These are phyloP conservation scores for Brachylomia viminalis DNA, from an alignment of 2,888 invertebrate species.

Conservation along the genomic window DNA sequence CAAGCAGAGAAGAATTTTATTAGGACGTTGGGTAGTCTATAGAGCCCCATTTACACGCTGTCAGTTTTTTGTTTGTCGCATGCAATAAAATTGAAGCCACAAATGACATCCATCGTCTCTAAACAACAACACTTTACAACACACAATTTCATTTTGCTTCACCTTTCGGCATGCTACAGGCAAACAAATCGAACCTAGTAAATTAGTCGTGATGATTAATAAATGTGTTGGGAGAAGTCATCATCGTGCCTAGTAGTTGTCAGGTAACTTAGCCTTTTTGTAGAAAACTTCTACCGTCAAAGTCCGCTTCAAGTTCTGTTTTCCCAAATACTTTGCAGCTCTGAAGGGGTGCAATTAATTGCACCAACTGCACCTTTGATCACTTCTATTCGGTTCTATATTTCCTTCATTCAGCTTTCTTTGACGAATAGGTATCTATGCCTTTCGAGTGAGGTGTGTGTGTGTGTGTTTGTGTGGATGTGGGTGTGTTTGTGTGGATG, in stretches of 20 bases:
- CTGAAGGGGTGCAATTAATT: not conserved
- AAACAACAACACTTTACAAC: too few relatives aligned
- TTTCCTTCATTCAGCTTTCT: constrained; percentile 2
- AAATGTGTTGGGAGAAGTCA: not conserved
- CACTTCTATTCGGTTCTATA: not conserved
- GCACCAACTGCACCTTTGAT: not conserved
- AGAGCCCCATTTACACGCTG: too few relatives aligned
- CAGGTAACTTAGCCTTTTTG: not conserved
- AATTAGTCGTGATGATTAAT: not conserved
- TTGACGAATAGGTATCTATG: not conserved
- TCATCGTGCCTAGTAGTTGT: not conserved
- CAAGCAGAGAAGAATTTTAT: too few relatives aligned
- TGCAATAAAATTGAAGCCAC: not conserved
- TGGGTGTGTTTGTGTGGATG: too few relatives aligned
- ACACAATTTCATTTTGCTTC: too few relatives aligned
- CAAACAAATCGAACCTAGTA: not conserved
- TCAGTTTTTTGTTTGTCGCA: too few relatives aligned
- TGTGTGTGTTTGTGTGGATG: too few relatives aligned
- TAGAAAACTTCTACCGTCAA: not conserved
- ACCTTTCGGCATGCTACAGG: not conserved
- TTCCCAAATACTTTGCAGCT: not conserved
- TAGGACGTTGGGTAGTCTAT: not conserved
- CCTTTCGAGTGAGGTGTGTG: too few relatives aligned
- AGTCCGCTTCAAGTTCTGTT: not conserved
- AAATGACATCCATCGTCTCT: not conserved